phyloP scores from a whole-genome alignment of 2,888 invertebrate genomes.

The Euclidia mi region DNA sequence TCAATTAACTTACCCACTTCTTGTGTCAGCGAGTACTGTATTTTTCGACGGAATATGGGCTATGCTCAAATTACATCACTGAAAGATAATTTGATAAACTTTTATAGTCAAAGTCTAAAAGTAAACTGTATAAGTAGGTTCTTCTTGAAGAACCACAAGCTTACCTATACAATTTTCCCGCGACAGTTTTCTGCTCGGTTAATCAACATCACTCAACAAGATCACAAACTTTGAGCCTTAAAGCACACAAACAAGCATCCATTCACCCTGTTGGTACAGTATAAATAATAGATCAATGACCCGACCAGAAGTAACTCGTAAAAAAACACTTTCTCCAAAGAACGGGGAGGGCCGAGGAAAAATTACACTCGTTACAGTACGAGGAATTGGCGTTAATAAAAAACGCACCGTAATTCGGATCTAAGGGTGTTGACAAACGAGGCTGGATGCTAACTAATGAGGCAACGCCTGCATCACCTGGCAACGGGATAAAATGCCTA shows the following conservation, averaged over 20 bases:
- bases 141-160: no score
- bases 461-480: constrained; percentile 78
- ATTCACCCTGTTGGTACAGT: constrained; percentile 29
- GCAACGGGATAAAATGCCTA: constrained; percentile 70
- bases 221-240: constrained; percentile 8
- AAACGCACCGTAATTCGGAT: constrained; percentile 71
- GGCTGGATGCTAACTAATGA: constrained; percentile 79
- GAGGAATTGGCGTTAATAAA: constrained; percentile 87
- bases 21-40: no score
- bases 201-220: background rate
- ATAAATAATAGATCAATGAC: constrained; percentile 61
- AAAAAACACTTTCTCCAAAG: constrained; percentile 59
- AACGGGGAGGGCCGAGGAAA: constrained; percentile 62
- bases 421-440: constrained; percentile 84
- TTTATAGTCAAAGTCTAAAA: no score
- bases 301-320: constrained; percentile 52
- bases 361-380: constrained; percentile 81
- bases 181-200: background rate
- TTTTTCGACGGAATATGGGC: no score
- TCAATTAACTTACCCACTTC: no score
- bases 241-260: constrained; percentile 29
- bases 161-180: no score
- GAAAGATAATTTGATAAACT: no score
- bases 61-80: no score
- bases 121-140: background rate